A percentile compares a stretch with the other conserved stretches of the same genome.
phyloP scores from a whole-genome alignment of 2,797 vertebrate genomes.

The Periparus ater region DNA sequence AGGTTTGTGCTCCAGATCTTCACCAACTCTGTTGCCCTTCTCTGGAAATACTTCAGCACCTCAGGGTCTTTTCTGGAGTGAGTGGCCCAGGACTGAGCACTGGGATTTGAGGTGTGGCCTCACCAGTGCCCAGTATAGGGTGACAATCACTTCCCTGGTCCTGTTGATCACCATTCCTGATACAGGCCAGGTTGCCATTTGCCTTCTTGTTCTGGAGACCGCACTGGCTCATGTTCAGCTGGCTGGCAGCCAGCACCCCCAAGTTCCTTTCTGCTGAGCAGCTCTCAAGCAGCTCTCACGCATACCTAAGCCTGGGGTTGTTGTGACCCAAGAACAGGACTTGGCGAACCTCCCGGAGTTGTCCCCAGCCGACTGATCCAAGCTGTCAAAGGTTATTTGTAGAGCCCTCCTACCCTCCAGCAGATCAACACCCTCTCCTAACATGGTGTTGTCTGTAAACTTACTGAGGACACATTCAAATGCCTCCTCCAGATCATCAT shows the following conservation, averaged over 20 bases:
- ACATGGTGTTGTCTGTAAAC: accelerated
- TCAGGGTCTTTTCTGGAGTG: neutral
- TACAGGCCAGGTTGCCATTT: neutral
- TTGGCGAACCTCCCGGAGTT: neutral
- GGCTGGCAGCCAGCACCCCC: neutral
- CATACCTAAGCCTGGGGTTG: neutral
- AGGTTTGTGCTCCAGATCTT: neutral
- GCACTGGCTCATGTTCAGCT: neutral
- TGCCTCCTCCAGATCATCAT: too few species aligned
- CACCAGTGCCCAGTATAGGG: too few species aligned
- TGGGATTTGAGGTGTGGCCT: neutral
- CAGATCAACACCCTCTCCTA: neutral
- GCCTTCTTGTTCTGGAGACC: neutral
- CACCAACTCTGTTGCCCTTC: neutral
- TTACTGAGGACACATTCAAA: neutral
- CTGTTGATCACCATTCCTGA: neutral
- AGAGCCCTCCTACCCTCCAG: neutral
- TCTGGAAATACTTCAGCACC: neutral
- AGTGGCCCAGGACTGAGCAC: neutral
- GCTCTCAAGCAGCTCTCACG: neutral
- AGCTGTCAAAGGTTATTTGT: neutral
- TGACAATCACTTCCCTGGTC: neutral
- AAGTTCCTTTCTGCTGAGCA: neutral
- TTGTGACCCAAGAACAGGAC: neutral
- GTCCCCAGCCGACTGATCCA: neutral